Evolutionary conservation across 1,140 invertebrate species (phyloP).

Genomic region (Drosophila baimaii): DNA sequence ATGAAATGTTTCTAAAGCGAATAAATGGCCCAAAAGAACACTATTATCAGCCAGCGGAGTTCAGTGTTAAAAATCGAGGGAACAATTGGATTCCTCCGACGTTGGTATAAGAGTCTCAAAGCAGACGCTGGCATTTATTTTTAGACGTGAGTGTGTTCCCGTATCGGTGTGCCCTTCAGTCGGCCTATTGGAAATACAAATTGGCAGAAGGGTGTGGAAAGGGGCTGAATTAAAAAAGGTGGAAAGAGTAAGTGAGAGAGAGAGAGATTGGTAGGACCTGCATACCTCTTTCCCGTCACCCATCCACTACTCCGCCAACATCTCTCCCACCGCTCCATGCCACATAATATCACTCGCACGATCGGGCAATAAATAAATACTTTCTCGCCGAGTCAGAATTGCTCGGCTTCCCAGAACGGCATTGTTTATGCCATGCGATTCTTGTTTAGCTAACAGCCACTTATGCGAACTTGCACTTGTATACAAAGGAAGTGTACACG

Average conservation of each 20-base stretch:
- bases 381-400: slow-evolving; percentile 25
- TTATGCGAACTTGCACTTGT: slow-evolving; percentile 22
- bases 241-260: not conserved
- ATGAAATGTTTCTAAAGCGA: slow-evolving; percentile 2
- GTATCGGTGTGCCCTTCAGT: slow-evolving; percentile 4
- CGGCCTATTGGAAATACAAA: slow-evolving; percentile 2
- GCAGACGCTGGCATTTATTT: slow-evolving; percentile 23
- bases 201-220: slow-evolving; percentile 5
- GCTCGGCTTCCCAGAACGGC: slow-evolving; percentile 19
- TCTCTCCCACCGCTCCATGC: not conserved
- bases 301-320: not conserved
- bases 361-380: slow-evolving; percentile 20
- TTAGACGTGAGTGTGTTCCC: slow-evolving; percentile 30
- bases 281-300: not conserved
- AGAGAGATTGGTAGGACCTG: slow-evolving; percentile 8
- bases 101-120: slow-evolving; percentile 26
- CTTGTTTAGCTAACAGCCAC: slow-evolving; percentile 35
- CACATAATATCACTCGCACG: not conserved
- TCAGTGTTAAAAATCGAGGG: not conserved
- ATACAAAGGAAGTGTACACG: slow-evolving; percentile 18
- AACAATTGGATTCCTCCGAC: not conserved
- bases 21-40: not conserved
- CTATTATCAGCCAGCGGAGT: slow-evolving; percentile 2
- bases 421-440: slow-evolving; percentile 30
- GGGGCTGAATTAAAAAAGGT: not conserved